Conservation (phyloP, 53 echinoderm and acorn worm genomes). For the Mesocentrotus franciscanus region DNA sequence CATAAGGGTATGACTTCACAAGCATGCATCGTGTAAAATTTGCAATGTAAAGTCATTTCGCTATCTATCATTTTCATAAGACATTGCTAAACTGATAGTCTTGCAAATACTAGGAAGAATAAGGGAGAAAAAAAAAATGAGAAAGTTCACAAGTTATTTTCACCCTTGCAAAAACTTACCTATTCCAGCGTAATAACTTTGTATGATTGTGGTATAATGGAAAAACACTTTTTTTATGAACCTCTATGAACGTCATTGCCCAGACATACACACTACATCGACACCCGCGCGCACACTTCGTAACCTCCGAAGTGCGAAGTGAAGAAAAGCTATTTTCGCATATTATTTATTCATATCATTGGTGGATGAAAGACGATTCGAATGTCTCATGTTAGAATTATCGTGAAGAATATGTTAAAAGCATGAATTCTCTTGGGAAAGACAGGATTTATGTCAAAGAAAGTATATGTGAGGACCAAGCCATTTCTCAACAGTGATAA, state of each 20-base stretch:
- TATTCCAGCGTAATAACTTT: too few species aligned
- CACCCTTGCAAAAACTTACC: too few species aligned
- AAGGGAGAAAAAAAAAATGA: too few species aligned
- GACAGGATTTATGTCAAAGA: neutral
- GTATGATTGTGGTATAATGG: too few species aligned
- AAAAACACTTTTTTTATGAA: neutral
- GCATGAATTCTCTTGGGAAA: neutral
- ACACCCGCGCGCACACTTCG: neutral
- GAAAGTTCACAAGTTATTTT: too few species aligned
- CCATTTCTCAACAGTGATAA: neutral
- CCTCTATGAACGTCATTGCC: neutral
- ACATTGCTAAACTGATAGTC: too few species aligned
- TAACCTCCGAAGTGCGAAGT: neutral
- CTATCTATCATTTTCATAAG: too few species aligned
- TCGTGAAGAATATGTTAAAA: neutral
- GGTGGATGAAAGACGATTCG: neutral
- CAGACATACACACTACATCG: neutral
- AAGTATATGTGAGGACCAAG: neutral
- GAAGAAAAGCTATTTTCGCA: constrained; percentile 7
- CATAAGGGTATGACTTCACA: too few species aligned
- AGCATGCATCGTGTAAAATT: too few species aligned
- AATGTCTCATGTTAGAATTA: neutral
- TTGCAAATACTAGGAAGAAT: too few species aligned
- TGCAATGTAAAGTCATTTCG: too few species aligned
- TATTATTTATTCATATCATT: constrained; percentile 12